Evolutionary conservation across 2,113 vertebrate species (phyloP), one percentile per base, ranked within the genome.

Genomic region (Mustela nigripes): DNA sequence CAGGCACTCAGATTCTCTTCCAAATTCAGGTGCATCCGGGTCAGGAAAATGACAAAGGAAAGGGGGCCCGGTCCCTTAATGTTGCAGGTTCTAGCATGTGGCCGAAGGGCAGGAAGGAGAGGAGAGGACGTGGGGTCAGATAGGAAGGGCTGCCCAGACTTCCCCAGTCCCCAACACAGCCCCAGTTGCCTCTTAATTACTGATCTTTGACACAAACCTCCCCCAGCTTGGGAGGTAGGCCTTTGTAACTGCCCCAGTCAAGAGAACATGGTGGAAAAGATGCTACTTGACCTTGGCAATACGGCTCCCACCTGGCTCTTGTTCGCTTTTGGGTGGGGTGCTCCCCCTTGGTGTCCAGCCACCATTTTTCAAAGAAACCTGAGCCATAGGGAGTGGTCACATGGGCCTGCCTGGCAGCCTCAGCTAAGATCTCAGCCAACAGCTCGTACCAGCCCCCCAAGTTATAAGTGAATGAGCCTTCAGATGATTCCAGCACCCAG

Each of bases 1-100:
- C 42, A 86, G 62, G 22, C 50, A 88, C 33, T 85, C n/a, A 80
- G n/a, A 89, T 97, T 69, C 45, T 45, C 79, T 87, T 92, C 50
- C 48, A 58, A 76, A 63, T 28, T 53, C n/a, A 85, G 48, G 60
- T 74, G 24, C 48, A 69, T 73, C 58, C 21, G 10, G 11, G 33
- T 65, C 33, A 48, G 28, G 28, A 89, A 86, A 82, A 78, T 3
- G 21, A 16, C 56, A 80, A 84, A 42, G 11, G 42, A 39, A 60
- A 82, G 26, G 15, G 56, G 93, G 15, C 1, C 6, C 48, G 24
- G 63, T 67, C 62, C 50, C 50, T 78, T 31, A n/a, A 36, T 11
- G 39, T n/a, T 22, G 14, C 48, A 71, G 48, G 19, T 16, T 56
- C 62, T 4, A 76, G 12, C 8, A 9, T 36, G 22, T 36, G 22